These are phyloP conservation scores for Corapipo altera DNA, from an alignment of 2,113 vertebrate genomes.

Conservation along the genomic window DNA sequence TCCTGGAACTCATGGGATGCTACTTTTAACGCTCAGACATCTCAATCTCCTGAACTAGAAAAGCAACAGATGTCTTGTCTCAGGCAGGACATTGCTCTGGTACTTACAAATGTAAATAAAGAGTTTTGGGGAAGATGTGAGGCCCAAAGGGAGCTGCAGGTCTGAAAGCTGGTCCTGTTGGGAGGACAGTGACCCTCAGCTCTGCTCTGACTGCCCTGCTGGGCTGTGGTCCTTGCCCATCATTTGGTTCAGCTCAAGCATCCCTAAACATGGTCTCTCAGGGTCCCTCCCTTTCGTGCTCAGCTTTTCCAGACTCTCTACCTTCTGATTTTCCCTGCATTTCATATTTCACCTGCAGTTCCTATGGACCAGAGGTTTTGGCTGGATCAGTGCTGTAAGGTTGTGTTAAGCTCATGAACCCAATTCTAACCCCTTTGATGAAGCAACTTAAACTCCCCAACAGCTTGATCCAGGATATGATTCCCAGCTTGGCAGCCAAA, in stretches of 20 bases:
- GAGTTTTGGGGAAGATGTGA: not conserved
- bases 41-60: not conserved
- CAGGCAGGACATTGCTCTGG: not conserved
- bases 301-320: not conserved
- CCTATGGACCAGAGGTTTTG: fast-evolving
- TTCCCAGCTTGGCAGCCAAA: not conserved
- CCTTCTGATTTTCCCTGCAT: not conserved
- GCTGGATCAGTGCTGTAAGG: not conserved
- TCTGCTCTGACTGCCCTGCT: not conserved
- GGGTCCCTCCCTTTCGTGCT: not conserved
- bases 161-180: not conserved
- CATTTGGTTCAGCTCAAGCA: not conserved
- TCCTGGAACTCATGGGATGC: not conserved
- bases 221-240: not conserved
- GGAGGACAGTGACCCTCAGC: not conserved
- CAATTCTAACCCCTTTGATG: not conserved
- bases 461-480: not conserved
- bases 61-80: not conserved
- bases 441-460: not conserved
- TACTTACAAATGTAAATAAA: not conserved
- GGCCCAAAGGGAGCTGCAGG: not conserved
- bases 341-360: not conserved
- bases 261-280: not conserved
- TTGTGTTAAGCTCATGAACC: not conserved
- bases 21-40: not conserved